A percentile compares a stretch with the other conserved stretches of the same genome.
Conservation (phyloP, 2,888 invertebrate species). For the Eurytoma californica region DNA sequence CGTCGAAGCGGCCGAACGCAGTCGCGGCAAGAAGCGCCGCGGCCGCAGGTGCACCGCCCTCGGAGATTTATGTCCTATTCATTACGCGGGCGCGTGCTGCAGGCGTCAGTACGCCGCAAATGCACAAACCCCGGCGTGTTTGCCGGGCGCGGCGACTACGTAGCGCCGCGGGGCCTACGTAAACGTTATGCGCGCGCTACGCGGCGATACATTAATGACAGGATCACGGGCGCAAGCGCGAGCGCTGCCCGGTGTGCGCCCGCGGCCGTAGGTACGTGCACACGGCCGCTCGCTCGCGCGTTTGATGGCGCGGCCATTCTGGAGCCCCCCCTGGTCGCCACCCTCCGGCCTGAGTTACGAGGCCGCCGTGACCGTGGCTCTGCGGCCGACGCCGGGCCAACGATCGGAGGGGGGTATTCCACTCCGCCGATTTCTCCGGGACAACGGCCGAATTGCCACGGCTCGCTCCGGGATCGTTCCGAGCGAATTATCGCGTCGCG, state of each 20-base stretch:
- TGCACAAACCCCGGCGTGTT: conserved; percentile 59
- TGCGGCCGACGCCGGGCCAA: conserved; percentile 43
- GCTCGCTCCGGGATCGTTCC: conserved; percentile 30
- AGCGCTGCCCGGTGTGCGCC: background rate
- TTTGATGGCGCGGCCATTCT: conserved; percentile 68
- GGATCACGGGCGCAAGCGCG: conserved; percentile 54
- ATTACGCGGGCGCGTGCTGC: conserved; percentile 59
- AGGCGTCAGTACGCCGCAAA: conserved; percentile 60
- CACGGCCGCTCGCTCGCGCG: conserved; percentile 58
- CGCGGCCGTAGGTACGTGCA: background rate
- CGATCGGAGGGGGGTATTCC: conserved; percentile 61
- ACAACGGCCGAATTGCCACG: conserved; percentile 37
- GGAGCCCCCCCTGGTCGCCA: conserved; percentile 1
- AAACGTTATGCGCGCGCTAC: conserved; percentile 50
- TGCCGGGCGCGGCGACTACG: conserved; percentile 32
- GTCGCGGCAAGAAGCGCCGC: conserved; percentile 31
- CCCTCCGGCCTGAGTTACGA: conserved; percentile 66
- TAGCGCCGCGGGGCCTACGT: conserved; percentile 20
- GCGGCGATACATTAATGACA: conserved; percentile 70
- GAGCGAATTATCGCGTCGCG: conserved; percentile 32
- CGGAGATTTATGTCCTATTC: conserved; percentile 72
- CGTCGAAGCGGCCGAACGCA: background rate
- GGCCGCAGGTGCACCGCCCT: conserved; percentile 54
- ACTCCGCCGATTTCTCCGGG: conserved; percentile 63
- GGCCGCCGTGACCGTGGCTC: conserved; percentile 28